Conservation (phyloP, 2,113 vertebrate genomes). For the Dolichotis patagonum region DNA sequence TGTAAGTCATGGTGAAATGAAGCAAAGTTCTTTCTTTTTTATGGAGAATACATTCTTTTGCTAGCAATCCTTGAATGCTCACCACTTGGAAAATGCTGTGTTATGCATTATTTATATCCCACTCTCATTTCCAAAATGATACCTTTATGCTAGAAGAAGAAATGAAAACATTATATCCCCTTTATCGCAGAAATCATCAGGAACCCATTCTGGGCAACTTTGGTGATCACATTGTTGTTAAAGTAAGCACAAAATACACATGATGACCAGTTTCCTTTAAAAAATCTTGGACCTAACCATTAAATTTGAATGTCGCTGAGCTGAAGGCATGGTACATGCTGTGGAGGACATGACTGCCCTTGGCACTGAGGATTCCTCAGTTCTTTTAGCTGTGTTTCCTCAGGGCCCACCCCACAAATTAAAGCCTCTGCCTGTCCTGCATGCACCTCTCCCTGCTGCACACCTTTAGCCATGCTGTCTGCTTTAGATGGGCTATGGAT, state of each 20-base stretch:
- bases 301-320: background rate
- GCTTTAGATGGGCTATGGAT: background rate
- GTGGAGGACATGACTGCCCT: background rate
- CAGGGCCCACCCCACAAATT: background rate
- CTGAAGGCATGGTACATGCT: background rate
- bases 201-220: background rate
- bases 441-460: background rate
- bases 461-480: background rate
- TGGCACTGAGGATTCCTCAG: background rate
- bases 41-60: background rate
- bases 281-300: background rate
- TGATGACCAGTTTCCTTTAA: background rate
- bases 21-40: slow-evolving; percentile 33
- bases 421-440: background rate
- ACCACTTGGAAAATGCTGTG: background rate
- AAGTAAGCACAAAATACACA: background rate
- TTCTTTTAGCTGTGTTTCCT: background rate
- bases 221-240: background rate
- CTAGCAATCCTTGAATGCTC: background rate
- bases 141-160: background rate
- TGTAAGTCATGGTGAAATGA: background rate
- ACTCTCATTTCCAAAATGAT: background rate
- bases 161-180: background rate
- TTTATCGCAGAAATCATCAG: background rate
- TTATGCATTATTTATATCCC: background rate